phyloP scores from a whole-genome alignment of 2,888 invertebrate species.

The Leistus spinibarbis region DNA sequence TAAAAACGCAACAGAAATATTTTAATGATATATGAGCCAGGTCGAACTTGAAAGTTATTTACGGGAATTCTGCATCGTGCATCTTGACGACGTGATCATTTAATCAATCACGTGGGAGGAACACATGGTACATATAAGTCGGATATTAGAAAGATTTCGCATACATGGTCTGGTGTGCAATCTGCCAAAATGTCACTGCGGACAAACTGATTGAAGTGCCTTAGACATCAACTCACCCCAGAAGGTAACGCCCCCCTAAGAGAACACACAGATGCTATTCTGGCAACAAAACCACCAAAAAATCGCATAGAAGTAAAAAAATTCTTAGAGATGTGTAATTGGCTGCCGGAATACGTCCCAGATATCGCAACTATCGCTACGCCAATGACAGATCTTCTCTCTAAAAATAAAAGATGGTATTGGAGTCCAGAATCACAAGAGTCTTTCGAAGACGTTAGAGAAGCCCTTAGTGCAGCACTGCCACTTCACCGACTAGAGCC shows the following conservation, averaged over 20 bases:
- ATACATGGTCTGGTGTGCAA: too few species aligned
- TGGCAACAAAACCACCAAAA: too few species aligned
- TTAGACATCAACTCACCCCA: background rate
- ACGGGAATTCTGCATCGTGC: slow-evolving; percentile 42
- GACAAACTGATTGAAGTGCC: too few species aligned
- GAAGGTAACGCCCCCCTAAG: background rate
- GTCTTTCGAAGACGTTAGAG: background rate
- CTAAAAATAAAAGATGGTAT: background rate
- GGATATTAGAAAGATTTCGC: slow-evolving; percentile 41
- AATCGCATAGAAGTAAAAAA: too few species aligned
- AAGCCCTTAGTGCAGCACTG: too few species aligned
- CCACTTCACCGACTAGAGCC: too few species aligned
- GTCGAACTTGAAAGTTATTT: slow-evolving; percentile 43
- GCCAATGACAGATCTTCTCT: background rate
- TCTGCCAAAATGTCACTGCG: slow-evolving; percentile 20
- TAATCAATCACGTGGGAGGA: slow-evolving; percentile 41
- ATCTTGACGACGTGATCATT: slow-evolving; percentile 48
- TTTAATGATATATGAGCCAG: slow-evolving; percentile 46
- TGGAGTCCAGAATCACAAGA: background rate
- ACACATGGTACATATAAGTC: slow-evolving; percentile 41
- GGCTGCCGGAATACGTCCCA: too few species aligned
- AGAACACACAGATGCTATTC: background rate
- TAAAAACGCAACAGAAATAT: slow-evolving; percentile 46
- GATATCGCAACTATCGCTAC: too few species aligned
- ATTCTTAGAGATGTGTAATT: too few species aligned